These are phyloP conservation scores for Heliconius hermathena DNA, from an alignment of 1,140 invertebrate genomes.

Conservation along the genomic window DNA sequence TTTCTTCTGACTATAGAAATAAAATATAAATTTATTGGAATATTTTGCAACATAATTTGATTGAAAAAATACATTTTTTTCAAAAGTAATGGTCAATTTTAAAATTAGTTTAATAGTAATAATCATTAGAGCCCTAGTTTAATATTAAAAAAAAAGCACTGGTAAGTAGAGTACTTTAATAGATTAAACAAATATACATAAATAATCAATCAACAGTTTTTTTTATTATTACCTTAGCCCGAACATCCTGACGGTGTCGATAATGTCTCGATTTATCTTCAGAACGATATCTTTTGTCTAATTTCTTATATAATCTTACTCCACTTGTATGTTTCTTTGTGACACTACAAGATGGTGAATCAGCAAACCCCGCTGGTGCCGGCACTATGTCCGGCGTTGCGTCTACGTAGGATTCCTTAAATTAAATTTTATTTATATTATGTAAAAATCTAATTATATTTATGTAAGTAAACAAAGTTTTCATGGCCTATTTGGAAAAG, in stretches of 20 bases:
- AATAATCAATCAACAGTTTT: neutral
- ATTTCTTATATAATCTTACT: constrained; percentile 88
- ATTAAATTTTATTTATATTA: neutral
- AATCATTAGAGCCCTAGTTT: no score
- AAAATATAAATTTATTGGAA: no score
- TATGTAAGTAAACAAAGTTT: no score
- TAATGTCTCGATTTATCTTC: constrained; percentile 88
- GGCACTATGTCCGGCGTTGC: constrained; percentile 89
- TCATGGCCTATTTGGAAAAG: no score
- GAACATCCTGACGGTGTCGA: constrained; percentile 85
- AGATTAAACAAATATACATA: neutral
- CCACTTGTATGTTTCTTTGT: constrained; percentile 74
- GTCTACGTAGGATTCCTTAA: constrained; percentile 78
- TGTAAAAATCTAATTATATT: no score
- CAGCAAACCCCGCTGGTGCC: constrained; percentile 92
- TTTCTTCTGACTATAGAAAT: constrained; percentile 87
- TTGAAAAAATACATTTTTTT: no score
- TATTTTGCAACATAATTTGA: no score
- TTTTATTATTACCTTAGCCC: constrained; percentile 84
- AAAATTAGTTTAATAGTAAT: no score
- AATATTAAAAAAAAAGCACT: no score
- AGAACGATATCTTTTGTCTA: constrained; percentile 91
- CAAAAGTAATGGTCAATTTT: no score
- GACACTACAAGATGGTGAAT: constrained; percentile 87
- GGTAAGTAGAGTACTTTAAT: neutral